Evolutionary conservation across 2,797 vertebrate species (phyloP).

Genomic region (Natrix natrix): DNA sequence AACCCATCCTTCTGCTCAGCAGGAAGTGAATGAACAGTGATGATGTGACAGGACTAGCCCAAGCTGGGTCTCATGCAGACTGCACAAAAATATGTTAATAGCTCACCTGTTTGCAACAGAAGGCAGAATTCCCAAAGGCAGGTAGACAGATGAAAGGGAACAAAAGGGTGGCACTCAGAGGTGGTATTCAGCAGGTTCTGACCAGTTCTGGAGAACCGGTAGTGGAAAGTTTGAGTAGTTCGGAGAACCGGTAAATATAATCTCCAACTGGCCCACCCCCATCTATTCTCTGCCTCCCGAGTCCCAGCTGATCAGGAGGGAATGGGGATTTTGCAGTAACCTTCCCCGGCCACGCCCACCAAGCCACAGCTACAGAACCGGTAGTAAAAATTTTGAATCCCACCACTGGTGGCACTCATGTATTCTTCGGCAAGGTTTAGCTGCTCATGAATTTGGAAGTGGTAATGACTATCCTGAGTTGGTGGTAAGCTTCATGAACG

Average conservation of each 20-base stretch:
- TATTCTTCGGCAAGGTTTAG: background rate
- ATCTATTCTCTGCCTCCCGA: too few species aligned
- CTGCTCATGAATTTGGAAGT: background rate
- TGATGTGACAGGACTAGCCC: background rate
- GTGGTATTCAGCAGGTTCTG: too few species aligned
- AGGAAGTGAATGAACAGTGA: background rate
- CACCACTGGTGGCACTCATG: background rate
- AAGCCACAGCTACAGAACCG: too few species aligned
- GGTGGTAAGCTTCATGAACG: background rate
- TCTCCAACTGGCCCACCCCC: too few species aligned
- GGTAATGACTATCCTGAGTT: background rate
- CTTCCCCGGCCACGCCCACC: too few species aligned
- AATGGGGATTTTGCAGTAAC: too few species aligned
- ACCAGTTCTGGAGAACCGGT: too few species aligned
- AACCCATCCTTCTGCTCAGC: background rate
- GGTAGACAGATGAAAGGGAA: background rate
- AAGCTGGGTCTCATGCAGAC: background rate
- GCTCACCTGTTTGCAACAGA: background rate
- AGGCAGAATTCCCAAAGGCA: background rate
- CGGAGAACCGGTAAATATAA: too few species aligned
- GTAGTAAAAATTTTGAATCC: too few species aligned
- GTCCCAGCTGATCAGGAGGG: too few species aligned
- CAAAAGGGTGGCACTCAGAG: too few species aligned
- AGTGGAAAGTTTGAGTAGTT: too few species aligned
- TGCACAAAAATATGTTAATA: background rate